Conservation (phyloP, 2,888 invertebrate genomes). For the Hyalella azteca region DNA sequence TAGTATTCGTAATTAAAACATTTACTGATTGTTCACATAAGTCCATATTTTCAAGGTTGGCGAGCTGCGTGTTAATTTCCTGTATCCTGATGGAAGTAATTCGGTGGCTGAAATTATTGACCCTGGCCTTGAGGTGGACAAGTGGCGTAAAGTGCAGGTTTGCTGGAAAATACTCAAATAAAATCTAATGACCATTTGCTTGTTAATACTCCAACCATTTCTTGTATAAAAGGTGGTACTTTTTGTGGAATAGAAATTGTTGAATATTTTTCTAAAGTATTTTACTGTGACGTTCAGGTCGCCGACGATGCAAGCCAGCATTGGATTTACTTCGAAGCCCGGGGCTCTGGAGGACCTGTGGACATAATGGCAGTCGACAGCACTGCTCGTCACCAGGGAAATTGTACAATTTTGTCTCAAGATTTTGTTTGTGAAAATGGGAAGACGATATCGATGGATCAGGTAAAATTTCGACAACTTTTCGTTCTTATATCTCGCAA, state of each 20-base stretch:
- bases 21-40: too few species aligned
- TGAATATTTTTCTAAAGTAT: background rate
- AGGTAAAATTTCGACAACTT: constrained; percentile 40
- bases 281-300: background rate
- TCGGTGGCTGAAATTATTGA: background rate
- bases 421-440: constrained; percentile 44
- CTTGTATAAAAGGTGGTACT: background rate
- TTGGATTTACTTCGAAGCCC: constrained; percentile 42
- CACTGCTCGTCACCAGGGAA: constrained; percentile 29
- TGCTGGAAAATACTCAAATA: too few species aligned
- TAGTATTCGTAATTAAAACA: too few species aligned
- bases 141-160: background rate
- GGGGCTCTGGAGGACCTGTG: constrained; percentile 33
- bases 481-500: too few species aligned
- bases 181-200: too few species aligned
- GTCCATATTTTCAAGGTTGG: background rate
- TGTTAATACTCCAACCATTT: background rate
- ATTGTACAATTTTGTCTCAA: constrained; percentile 18
- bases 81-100: background rate
- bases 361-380: constrained; percentile 49
- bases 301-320: constrained; percentile 7
- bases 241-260: background rate
- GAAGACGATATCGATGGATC: constrained; percentile 27
- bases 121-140: background rate
- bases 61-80: background rate